Conservation (phyloP, 1,140 invertebrate species). For the Lamellibrachia luymesi region DNA sequence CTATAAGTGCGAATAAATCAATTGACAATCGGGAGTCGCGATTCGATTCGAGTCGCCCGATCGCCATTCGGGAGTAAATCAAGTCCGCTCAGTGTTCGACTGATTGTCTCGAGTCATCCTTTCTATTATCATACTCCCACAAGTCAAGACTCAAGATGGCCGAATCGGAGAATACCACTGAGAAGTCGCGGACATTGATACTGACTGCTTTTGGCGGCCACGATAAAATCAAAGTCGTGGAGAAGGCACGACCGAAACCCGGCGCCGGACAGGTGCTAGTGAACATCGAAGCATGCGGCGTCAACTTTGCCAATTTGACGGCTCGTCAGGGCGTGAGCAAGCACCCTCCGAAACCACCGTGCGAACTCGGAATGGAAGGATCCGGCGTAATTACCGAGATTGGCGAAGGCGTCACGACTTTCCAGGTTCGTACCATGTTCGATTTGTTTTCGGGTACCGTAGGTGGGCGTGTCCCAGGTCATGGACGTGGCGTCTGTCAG, state of each 20-base stretch:
- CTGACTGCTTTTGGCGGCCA: conserved; percentile 41
- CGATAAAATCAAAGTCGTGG: conserved; percentile 41
- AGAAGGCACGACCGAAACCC: conserved; percentile 31
- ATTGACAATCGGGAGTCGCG: no score
- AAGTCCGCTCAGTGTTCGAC: background rate
- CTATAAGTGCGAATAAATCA: no score
- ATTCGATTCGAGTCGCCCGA: no score
- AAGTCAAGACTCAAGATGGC: background rate
- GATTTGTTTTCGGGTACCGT: background rate
- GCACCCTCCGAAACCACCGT: conserved; percentile 46
- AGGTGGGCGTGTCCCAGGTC: background rate
- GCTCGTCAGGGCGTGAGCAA: conserved; percentile 45
- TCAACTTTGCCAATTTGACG: conserved; percentile 61
- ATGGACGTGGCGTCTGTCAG: background rate
- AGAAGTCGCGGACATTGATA: conserved; percentile 28
- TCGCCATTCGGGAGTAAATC: no score
- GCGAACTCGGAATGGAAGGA: conserved; percentile 60
- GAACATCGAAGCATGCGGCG: conserved; percentile 24
- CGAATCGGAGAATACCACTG: background rate
- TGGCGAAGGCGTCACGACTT: conserved; percentile 47
- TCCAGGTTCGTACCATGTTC: conserved; percentile 60
- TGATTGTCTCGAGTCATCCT: background rate
- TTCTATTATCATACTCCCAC: background rate
- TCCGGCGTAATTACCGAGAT: conserved; percentile 52
- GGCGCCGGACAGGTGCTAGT: conserved; percentile 30